These are phyloP conservation scores for Drosophila dives DNA, from an alignment of 2,888 invertebrate species.

Conservation along the genomic window DNA sequence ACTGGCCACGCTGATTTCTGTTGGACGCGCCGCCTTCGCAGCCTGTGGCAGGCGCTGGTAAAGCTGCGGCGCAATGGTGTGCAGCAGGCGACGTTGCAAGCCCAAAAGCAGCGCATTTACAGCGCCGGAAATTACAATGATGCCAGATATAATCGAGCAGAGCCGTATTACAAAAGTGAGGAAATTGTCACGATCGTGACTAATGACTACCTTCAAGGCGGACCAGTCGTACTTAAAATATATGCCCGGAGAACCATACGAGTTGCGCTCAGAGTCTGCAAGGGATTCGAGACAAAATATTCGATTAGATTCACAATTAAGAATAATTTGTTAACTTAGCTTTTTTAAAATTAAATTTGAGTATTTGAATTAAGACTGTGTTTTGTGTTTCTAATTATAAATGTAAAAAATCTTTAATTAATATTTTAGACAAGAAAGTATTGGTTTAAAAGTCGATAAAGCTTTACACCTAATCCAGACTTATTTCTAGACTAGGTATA, in stretches of 20 bases:
- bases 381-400: too few relatives aligned
- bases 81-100: slow-evolving; percentile 63
- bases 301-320: background rate
- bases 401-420: background rate
- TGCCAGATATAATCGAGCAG: slow-evolving; percentile 96
- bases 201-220: slow-evolving; percentile 93
- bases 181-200: slow-evolving; percentile 91
- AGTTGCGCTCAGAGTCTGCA: slow-evolving; percentile 88
- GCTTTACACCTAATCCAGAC: background rate
- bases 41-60: slow-evolving; percentile 51
- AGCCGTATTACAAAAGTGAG: slow-evolving; percentile 93
- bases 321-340: background rate
- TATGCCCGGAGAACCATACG: slow-evolving; percentile 97
- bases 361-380: too few relatives aligned
- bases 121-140: slow-evolving; percentile 91
- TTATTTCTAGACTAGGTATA: background rate
- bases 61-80: slow-evolving; percentile 68
- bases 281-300: background rate
- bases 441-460: background rate
- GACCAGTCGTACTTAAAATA: slow-evolving; percentile 98
- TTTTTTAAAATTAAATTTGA: too few relatives aligned
- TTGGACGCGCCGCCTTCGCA: slow-evolving; percentile 31
- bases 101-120: slow-evolving; percentile 70
- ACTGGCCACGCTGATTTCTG: background rate
- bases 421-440: background rate